Conservation (phyloP, 1,140 invertebrate species). For the Oryctes rhinoceros region DNA sequence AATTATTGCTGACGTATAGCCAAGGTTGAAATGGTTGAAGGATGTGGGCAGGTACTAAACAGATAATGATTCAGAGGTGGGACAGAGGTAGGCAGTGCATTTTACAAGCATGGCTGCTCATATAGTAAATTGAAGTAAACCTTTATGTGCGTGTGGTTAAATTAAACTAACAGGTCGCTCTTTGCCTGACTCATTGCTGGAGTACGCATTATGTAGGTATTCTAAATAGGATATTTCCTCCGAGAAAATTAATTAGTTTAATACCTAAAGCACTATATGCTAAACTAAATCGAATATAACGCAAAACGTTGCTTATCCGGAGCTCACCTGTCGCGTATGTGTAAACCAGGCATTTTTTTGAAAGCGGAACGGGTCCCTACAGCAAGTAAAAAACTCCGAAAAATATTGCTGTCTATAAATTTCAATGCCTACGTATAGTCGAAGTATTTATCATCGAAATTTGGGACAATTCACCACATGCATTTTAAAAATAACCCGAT, state of each 20-base stretch:
- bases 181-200: background rate
- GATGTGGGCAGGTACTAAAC: constrained; percentile 31
- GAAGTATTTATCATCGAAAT: constrained; percentile 19
- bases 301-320: no score
- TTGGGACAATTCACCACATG: constrained; percentile 16
- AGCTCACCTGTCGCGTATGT: background rate
- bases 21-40: constrained; percentile 37
- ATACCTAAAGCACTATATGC: no score
- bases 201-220: constrained; percentile 18
- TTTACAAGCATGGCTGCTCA: constrained; percentile 39
- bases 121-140: background rate
- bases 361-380: background rate
- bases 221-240: constrained; percentile 16
- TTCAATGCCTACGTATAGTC: constrained; percentile 4
- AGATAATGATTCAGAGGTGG: constrained; percentile 36
- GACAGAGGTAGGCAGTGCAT: constrained; percentile 31
- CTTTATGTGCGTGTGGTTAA: constrained; percentile 10
- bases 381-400: constrained; percentile 8
- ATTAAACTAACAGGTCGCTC: constrained; percentile 29
- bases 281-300: no score
- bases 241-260: no score
- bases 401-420: constrained; percentile 10
- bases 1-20: background rate
- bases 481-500: constrained; percentile 33
- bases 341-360: background rate